Evolutionary conservation across 2,113 vertebrate genomes (phyloP).

Genomic region (Gulo gulo): DNA sequence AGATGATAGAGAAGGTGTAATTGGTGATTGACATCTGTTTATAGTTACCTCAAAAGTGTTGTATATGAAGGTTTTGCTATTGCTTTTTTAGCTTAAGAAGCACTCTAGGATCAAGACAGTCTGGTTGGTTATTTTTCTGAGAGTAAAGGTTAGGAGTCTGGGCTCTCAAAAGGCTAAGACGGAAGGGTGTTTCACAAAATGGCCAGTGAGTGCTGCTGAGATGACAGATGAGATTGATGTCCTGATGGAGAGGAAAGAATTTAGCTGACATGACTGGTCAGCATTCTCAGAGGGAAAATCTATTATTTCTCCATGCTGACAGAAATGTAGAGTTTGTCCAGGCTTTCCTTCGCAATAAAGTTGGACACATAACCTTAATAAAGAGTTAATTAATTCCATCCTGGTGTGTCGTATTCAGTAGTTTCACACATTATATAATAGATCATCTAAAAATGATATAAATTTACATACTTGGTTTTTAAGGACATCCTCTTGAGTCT

Average conservation of each 20-base stretch:
- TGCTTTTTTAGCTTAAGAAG: not conserved
- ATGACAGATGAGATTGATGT: conserved; percentile 56
- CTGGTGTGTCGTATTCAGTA: not conserved
- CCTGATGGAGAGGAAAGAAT: not conserved
- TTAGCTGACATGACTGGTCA: conserved; percentile 62
- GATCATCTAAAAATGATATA: not conserved
- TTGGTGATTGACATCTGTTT: not conserved
- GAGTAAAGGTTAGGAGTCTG: not conserved
- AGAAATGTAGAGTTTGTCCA: conserved; percentile 19
- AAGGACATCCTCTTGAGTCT: not conserved
- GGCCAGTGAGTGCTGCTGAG: not conserved
- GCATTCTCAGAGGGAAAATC: conserved; percentile 15
- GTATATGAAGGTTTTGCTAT: conserved; percentile 39
- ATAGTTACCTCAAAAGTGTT: not conserved
- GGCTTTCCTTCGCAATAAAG: conserved; percentile 22
- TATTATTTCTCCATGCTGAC: conserved; percentile 33
- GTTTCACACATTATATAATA: not conserved
- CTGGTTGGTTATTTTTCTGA: conserved; percentile 28
- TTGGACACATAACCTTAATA: conserved; percentile 1
- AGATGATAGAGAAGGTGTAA: not conserved
- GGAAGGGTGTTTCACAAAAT: conserved; percentile 9
- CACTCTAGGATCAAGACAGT: not conserved
- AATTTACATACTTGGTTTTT: not conserved
- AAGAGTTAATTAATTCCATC: not conserved
- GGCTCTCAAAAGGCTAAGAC: conserved; percentile 27